Conservation (phyloP, 1,140 invertebrate genomes). For the Pissodes strobi region DNA sequence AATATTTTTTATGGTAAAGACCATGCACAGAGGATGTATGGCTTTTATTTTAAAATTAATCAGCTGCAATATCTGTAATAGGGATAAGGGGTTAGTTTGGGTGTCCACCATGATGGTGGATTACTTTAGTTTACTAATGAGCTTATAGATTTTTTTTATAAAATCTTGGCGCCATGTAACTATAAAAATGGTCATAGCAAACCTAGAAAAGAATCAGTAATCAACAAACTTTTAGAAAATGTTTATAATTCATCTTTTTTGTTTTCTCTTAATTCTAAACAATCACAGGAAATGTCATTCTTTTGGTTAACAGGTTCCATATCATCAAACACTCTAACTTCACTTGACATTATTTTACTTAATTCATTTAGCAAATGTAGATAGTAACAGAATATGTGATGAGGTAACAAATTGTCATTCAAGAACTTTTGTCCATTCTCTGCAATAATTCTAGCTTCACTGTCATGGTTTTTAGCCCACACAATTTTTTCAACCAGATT, state of each 20-base stretch:
- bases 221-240: too few species aligned
- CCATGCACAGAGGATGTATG: too few species aligned
- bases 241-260: constrained; percentile 59
- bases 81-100: too few species aligned
- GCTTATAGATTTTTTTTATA: too few species aligned
- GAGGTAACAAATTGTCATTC: constrained; percentile 78
- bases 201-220: too few species aligned
- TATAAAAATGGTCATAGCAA: too few species aligned
- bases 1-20: too few species aligned
- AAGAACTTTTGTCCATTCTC: constrained; percentile 74
- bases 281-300: constrained; percentile 61
- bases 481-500: constrained; percentile 79
- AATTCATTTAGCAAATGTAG: constrained; percentile 79
- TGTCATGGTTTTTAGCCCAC: constrained; percentile 82
- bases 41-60: too few species aligned
- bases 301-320: constrained; percentile 79
- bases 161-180: too few species aligned
- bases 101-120: too few species aligned
- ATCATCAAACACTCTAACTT: constrained; percentile 64
- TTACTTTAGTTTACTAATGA: too few species aligned
- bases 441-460: constrained; percentile 71
- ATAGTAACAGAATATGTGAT: constrained; percentile 91
- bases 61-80: too few species aligned
- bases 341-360: constrained; percentile 68
- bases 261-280: constrained; percentile 39